Evolutionary conservation across 2,113 vertebrate genomes (phyloP).

Genomic region (Actinemys pallida): DNA sequence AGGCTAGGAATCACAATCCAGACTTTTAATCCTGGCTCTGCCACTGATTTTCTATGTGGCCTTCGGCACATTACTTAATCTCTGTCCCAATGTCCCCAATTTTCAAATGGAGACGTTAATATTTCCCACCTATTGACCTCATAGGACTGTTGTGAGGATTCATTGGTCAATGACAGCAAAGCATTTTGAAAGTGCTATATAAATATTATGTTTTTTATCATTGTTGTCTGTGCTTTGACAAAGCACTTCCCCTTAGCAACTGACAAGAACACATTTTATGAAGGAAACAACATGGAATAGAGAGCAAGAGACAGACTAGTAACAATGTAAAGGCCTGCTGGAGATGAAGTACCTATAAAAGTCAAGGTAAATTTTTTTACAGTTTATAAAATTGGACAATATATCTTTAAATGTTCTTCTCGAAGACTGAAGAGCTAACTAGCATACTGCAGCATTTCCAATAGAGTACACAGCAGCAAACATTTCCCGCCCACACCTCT

Average conservation of each 20-base stretch:
- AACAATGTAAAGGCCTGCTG: neutral
- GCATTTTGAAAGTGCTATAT: neutral
- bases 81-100: neutral
- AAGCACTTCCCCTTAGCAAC: neutral
- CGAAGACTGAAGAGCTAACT: neutral
- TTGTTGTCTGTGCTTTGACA: neutral
- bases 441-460: neutral
- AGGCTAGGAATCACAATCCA: neutral
- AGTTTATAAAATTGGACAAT: neutral
- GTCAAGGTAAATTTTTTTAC: neutral
- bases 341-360: neutral
- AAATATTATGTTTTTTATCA: neutral
- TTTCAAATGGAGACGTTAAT: neutral
- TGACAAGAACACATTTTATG: neutral
- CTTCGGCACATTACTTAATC: neutral
- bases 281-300: neutral
- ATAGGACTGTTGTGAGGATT: neutral
- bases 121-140: neutral
- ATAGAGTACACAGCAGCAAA: neutral
- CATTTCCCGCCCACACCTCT: neutral
- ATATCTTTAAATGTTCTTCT: neutral
- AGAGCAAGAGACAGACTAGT: neutral
- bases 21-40: neutral
- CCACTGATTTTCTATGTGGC: fast-evolving
- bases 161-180: neutral